phyloP scores from a whole-genome alignment of 2,888 invertebrate genomes.

The Salpingus planirostris region DNA sequence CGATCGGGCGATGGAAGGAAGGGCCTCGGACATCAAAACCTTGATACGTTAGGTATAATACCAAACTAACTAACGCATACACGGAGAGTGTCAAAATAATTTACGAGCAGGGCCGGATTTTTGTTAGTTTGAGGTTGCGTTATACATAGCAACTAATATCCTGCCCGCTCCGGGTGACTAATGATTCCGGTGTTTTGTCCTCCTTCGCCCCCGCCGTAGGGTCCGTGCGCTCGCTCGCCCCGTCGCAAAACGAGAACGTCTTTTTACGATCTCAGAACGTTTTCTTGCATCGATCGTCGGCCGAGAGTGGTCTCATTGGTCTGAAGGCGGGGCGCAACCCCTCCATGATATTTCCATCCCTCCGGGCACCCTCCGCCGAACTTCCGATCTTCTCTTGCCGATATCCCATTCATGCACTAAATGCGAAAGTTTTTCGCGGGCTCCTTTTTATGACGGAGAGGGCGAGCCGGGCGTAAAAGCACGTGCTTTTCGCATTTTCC shows the following conservation, averaged over 20 bases:
- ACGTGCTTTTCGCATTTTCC: constrained; percentile 28
- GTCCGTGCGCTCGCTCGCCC: constrained; percentile 21
- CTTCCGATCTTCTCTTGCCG: constrained; percentile 18
- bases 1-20: constrained; percentile 23
- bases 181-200: constrained; percentile 41
- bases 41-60: too few relatives aligned
- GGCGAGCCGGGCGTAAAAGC: constrained; percentile 25
- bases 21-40: too few relatives aligned
- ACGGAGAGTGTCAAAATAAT: constrained; percentile 43
- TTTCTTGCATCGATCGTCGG: constrained; percentile 42
- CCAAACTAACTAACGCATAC: too few relatives aligned
- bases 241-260: constrained; percentile 36
- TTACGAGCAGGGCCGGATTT: constrained; percentile 41
- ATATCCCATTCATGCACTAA: constrained; percentile 28
- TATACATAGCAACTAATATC: constrained; percentile 42
- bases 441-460: constrained; percentile 25
- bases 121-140: constrained; percentile 40
- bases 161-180: constrained; percentile 41
- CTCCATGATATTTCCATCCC: constrained; percentile 28
- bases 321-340: constrained; percentile 38
- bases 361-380: constrained; percentile 16
- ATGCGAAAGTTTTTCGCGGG: constrained; percentile 3
- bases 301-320: constrained; percentile 34
- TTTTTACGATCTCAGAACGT: constrained; percentile 43
- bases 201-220: constrained; percentile 21